Conservation (phyloP, 2,888 invertebrate genomes). For the Limnephilus lunatus region DNA sequence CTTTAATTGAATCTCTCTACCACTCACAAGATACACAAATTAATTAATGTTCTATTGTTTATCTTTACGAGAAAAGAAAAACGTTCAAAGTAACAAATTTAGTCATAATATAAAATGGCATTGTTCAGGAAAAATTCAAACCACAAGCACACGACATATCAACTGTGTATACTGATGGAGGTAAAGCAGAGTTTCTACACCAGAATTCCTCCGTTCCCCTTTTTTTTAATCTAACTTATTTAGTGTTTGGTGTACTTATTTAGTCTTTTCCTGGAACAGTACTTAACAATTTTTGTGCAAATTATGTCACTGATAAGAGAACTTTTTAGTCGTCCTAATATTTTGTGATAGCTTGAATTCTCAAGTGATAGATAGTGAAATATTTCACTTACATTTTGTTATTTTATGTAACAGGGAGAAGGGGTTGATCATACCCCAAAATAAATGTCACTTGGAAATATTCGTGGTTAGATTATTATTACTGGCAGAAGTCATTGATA, state of each 20-base stretch:
- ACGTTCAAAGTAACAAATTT: background rate
- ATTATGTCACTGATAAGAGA: constrained; percentile 3
- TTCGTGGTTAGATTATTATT: background rate
- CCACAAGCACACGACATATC: background rate
- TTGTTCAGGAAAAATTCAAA: no score
- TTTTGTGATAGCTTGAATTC: background rate
- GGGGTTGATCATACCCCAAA: background rate
- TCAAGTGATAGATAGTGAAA: background rate
- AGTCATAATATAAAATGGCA: background rate
- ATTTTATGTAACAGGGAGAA: constrained; percentile 36
- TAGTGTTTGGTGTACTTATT: background rate
- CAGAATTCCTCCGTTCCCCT: background rate
- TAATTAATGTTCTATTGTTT: background rate
- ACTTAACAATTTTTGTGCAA: constrained; percentile 8
- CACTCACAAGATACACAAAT: no score
- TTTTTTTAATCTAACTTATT: background rate
- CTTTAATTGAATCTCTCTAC: no score
- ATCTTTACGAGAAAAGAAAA: background rate
- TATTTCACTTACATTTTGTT: background rate
- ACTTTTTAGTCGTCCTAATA: background rate
- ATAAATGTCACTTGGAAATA: constrained; percentile 8
- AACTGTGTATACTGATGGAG: background rate
- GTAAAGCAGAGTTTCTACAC: background rate
- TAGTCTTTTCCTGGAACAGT: background rate
- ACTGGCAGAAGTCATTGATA: background rate